Base-by-base conservation (phyloP, 2,888 invertebrate genomes). In the Cepaea hortensis region DNA sequence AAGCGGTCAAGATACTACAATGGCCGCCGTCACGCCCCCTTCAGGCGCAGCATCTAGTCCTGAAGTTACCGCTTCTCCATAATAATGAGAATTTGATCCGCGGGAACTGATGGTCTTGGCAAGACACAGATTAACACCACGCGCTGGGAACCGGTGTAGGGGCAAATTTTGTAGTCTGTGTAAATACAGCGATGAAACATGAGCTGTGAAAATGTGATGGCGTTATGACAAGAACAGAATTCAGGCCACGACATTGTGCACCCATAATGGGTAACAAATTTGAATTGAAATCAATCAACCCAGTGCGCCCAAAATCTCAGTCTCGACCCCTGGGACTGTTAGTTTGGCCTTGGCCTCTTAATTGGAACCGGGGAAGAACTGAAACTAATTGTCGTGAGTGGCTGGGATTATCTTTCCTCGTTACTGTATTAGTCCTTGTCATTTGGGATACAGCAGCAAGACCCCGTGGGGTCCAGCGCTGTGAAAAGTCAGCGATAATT, bases 31-130 rank as follows among this genome's bases (percentile, higher is more conserved):
- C 85, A 85, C 81, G 75, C 85, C 79, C 85, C 77, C 70, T 72
- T 81, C 85, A 72, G 61, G 20, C 77, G 7, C 80, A 61, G 81
- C 79, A 20, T 81, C 85, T 61, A 73, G 73, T 75, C 81, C 70
- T 23, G 79, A 23, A 70, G 70, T 65, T 85, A 13, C 18, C 18
- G 84, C 70, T 61, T 68, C 85, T 77, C 23, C 68, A 79, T 79
- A 50, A 85, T 85, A 85, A 85, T 85, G 85, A 77, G 85, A 85
- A 85, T 85, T 70, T 85, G 85, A 85, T 85, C 85, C 50, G 9
- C 4, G 50, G 65, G 79, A 7, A 48, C 85, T 85, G 85, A 70
- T 65, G 55, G 77, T 46, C 77, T n/a, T 65, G 84, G 84, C 76
- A 76, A 76, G 20, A 50, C 46, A 3, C 65, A 68, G 85, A 85